Evolutionary conservation across 2,888 invertebrate species (phyloP), one percentile per base, ranked within the genome.

Genomic region (Mythimna loreyi): DNA sequence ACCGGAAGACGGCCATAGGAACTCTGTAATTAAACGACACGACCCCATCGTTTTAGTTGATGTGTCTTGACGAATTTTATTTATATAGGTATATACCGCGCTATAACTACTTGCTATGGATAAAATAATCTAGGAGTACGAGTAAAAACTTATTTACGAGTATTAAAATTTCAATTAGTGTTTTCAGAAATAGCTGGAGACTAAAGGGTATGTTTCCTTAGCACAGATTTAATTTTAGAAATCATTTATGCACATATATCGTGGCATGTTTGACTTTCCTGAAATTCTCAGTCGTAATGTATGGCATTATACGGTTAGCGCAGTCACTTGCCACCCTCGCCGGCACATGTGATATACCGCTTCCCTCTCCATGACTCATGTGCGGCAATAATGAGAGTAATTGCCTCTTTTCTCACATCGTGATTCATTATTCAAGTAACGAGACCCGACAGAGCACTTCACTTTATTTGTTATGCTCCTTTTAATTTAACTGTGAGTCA

Each of bases 321-420:
- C 75, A 63, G 60, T 64, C 47, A 43, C 58, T 59, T 40, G 75
- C 82, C 82, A 77, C 82, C 83, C 83, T 67, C 57, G 66, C 52
- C 73, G 49, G 74, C 67, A 72, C 82, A 81, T 83, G 83, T 86
- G 86, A 86, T 85, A 69, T 75, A 83, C 81, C 62, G 85, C 87
- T 91, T 91, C 91, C 91, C 89, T 78, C 83, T 72, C 82, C 84
- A 83, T 94, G 93, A 93, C 87, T 93, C 94, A 93, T 90, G 83
- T 87, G 87, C 84, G 79, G 84, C 82, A 89, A 90, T 94, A 94
- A 94, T 93, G 91, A 92, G 91, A 90, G 90, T 94, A 94, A 95
- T 95, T 94, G 94, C 92, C 84, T 88, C 89, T 92, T 93, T 94
- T 95, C 94, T 93, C 94, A 94, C 93, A 93, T 92, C 90, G 93